Evolutionary conservation across 2,888 invertebrate genomes (phyloP).

Genomic region (Drosophila nigricruria): DNA sequence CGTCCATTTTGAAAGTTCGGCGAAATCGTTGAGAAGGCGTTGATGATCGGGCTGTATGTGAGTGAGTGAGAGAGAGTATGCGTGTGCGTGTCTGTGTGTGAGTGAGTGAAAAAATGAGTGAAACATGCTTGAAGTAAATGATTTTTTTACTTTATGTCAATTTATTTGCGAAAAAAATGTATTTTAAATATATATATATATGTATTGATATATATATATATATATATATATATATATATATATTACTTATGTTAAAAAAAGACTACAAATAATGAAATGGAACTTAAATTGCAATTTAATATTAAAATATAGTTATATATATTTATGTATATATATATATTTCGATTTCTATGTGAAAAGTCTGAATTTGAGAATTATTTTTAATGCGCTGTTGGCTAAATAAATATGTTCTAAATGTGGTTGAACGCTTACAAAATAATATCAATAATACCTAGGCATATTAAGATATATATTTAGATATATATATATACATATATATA

Average conservation of each 20-base stretch:
- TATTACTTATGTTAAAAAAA: slow-evolving; percentile 53
- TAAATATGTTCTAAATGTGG: slow-evolving; percentile 37
- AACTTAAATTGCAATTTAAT: slow-evolving; percentile 55
- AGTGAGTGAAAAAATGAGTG: slow-evolving; percentile 41
- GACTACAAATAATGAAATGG: slow-evolving; percentile 62
- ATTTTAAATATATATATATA: slow-evolving; percentile 23
- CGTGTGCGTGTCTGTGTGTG: slow-evolving; percentile 23
- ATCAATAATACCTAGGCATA: slow-evolving; percentile 54
- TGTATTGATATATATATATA: slow-evolving; percentile 17
- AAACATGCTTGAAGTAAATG: slow-evolving; percentile 51
- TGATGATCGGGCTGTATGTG: slow-evolving; percentile 3
- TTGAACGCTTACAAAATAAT: slow-evolving; percentile 55
- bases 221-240: slow-evolving; percentile 8
- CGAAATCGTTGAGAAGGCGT: slow-evolving; percentile 14
- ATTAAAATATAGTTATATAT: slow-evolving; percentile 13
- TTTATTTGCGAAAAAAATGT: slow-evolving; percentile 62
- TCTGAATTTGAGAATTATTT: slow-evolving; percentile 5
- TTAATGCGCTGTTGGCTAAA: slow-evolving; percentile 31
- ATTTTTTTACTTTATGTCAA: slow-evolving; percentile 41
- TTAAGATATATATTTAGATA: not conserved
- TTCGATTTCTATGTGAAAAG: slow-evolving; percentile 3
- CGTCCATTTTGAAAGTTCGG: not conserved
- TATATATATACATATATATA: slow-evolving; percentile 14
- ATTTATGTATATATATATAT: not conserved
- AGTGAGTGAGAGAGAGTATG: slow-evolving; percentile 14